Base-by-base conservation (phyloP, 2,797 vertebrate species). In the Luscinia megarhynchos region DNA sequence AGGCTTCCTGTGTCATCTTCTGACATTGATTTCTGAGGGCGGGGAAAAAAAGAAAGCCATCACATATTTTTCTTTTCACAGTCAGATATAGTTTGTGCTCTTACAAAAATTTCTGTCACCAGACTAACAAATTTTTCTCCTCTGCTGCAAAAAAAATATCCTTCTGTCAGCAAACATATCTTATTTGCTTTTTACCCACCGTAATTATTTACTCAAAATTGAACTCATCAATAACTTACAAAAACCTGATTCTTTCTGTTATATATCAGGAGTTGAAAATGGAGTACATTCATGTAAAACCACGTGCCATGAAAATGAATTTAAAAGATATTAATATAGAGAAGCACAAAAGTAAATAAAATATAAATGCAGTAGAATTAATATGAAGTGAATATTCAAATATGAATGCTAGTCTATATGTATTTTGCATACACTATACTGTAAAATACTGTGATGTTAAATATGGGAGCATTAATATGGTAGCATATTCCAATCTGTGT, bases 31-130 rank as follows among this genome's bases (percentile, higher is more conserved):
- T 90, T 83, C 57, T 93, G 36, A 59, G 22, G 8, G 5, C 4
- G 4, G 23, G 9, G 1, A 4, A 15, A 66, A 34, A 26, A 22
- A 27, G 3, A 32, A 30, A 16, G 1, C 4, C 12, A 10, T 7
- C 11, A 27, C 6, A 38, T 16, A 36, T 40, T 2, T 87, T 88
- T 87, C 18, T 64, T 88, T 57, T 75, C 16, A 63, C 7, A 55
- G 32, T 77, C 41, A 67, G 24, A 59, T 29, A 6, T 24, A 53
- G 24, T 29, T 67, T 66, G 15, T 77, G 4, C 3, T 84, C 18
- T 87, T 50, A 43, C 8, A 91, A 79, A 36, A 67, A 32, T 15
- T 72, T 87, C 32, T 75, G 11, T 68, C 19, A 74, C 7, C 7
- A 36, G 12, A 21, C 9, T 78, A 68, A 34, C 2, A 81, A 15